Percentiles rank a stretch among this genome's conserved stretches.
These are phyloP conservation scores for Hemiprocne comata DNA, from an alignment of 2,113 vertebrate species.

Conservation along the genomic window DNA sequence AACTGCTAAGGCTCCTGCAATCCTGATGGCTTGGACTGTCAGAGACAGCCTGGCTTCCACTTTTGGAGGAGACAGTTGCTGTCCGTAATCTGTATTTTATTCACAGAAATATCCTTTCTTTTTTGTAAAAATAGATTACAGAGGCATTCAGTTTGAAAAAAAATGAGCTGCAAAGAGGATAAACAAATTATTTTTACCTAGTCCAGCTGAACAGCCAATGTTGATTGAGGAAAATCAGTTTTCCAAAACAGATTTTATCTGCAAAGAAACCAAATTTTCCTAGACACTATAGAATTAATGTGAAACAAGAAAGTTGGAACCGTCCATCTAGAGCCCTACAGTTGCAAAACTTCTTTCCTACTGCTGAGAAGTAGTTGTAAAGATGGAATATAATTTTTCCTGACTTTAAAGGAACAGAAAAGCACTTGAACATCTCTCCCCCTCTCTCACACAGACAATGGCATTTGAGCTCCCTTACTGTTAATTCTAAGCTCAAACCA, in stretches of 20 bases:
- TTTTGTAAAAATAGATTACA: neutral
- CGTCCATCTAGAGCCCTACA: neutral
- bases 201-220: neutral
- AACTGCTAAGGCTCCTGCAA: neutral
- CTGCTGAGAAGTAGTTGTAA: neutral
- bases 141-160: neutral
- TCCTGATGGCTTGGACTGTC: neutral
- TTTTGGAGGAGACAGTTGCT: neutral
- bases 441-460: neutral
- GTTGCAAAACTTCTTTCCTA: neutral
- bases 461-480: neutral
- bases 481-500: neutral
- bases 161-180: neutral
- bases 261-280: neutral
- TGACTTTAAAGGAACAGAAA: neutral
- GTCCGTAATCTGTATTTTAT: neutral
- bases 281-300: neutral
- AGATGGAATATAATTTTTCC: neutral
- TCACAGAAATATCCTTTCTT: neutral
- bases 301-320: neutral
- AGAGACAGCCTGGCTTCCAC: neutral
- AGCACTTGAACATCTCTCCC: neutral
- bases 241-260: neutral
- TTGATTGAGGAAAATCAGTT: neutral
- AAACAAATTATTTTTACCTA: neutral